Conservation (phyloP, 2,888 invertebrate species). For the Andrena haemorrhoa region DNA sequence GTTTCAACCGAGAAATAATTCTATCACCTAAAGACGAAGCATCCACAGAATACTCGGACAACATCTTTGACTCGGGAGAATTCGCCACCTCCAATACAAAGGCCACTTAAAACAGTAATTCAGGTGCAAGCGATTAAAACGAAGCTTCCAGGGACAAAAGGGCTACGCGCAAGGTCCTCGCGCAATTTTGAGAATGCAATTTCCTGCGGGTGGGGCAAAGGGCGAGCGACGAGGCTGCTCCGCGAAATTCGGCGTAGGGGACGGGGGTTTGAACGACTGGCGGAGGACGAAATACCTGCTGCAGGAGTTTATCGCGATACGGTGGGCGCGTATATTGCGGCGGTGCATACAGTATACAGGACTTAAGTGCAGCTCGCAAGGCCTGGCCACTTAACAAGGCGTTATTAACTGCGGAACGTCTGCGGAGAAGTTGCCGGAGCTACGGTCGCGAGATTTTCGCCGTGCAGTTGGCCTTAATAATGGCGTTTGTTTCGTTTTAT, state of each 20-base stretch:
- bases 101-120: background rate
- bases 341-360: slow-evolving; percentile 53
- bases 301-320: slow-evolving; percentile 18
- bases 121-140: slow-evolving; percentile 18
- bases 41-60: too few relatives aligned
- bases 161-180: background rate
- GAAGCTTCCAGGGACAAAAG: slow-evolving; percentile 12
- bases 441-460: slow-evolving; percentile 35
- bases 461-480: slow-evolving; percentile 37
- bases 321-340: slow-evolving; percentile 51
- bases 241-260: background rate
- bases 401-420: slow-evolving; percentile 65
- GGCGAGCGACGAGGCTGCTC: background rate
- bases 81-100: too few relatives aligned
- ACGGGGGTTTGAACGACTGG: background rate
- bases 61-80: too few relatives aligned
- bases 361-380: slow-evolving; percentile 63
- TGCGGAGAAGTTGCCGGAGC: slow-evolving; percentile 51
- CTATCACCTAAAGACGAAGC: too few relatives aligned
- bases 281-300: slow-evolving; percentile 1
- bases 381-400: slow-evolving; percentile 66
- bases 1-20: background rate
- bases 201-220: background rate
- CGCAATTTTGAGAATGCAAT: slow-evolving; percentile 15
- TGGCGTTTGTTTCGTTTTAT: slow-evolving; percentile 42